phyloP scores from a whole-genome alignment of 2,888 invertebrate species.

The Hyposoter dolosus region DNA sequence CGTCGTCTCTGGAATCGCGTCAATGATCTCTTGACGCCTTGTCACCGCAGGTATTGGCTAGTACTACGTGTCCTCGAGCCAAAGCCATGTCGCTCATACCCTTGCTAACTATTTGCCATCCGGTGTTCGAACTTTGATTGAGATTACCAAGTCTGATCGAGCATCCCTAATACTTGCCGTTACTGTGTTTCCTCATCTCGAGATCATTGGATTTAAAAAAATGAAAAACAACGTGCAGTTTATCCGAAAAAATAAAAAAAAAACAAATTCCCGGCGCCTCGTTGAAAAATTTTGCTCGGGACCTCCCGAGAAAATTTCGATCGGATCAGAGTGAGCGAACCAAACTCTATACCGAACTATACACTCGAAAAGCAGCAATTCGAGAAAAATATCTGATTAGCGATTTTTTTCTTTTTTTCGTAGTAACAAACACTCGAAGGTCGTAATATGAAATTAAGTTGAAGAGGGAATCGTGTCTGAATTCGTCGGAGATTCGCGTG shows the following conservation, averaged over 20 bases:
- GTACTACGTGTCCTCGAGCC: constrained; percentile 31
- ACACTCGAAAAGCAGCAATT: not conserved
- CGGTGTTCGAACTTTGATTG: constrained; percentile 47
- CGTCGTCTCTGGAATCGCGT: constrained; percentile 25
- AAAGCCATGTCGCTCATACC: constrained; percentile 44
- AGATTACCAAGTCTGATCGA: constrained; percentile 40
- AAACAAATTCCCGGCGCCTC: not conserved
- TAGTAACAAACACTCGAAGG: not conserved
- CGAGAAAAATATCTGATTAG: not conserved
- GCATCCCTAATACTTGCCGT: constrained; percentile 9
- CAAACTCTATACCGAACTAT: too few relatives aligned
- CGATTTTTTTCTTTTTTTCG: not conserved
- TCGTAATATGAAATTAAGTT: constrained; percentile 8
- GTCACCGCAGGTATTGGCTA: constrained; percentile 1
- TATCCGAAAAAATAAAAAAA: not conserved
- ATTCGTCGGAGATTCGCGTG: constrained; percentile 58
- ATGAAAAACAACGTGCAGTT: not conserved
- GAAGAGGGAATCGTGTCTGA: constrained; percentile 62
- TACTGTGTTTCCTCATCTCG: not conserved
- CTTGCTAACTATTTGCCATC: constrained; percentile 28
- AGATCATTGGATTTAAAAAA: not conserved
- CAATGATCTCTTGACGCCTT: constrained; percentile 22
- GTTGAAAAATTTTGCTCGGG: too few relatives aligned
- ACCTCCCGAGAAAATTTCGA: too few relatives aligned
- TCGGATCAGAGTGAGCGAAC: too few relatives aligned